Evolutionary conservation across 2,888 invertebrate species (phyloP), one percentile per base, ranked within the genome.

Genomic region (Steinernema carpocapsae): DNA sequence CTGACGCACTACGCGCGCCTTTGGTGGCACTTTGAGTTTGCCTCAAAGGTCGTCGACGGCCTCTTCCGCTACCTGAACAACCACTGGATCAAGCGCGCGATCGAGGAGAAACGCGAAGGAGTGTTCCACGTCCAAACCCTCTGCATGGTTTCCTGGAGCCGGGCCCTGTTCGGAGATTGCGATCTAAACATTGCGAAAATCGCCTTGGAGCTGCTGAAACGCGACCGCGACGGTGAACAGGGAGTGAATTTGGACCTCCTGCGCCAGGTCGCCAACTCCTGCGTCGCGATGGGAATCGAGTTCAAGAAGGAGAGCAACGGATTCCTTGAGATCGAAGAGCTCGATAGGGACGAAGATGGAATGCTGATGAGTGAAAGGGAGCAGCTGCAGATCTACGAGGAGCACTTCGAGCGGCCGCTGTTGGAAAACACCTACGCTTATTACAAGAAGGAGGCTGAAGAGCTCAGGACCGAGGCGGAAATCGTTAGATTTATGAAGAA

Each of bases 401-500:
- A 89, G 43, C 85, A 94, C 51, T 99, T 99, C 89, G 97, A 99
- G 88, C 93, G 92, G 72, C 92, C 93, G 43, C 99, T 99, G 90
- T 90, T 99, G 1, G 93, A 94, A 82, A 96, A 97, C 88, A 97
- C 99, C 0, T 94, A 95, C 89, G 90, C 94, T 73, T 97, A 95
- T 90, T 99, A 99, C 88, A 93, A 93, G 2, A 91, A 93, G 74
- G 99, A 99, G 90, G 96, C 96, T 87, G 93, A 92, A 0, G 94
- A 94, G 86, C 99, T 99, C 90, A 90, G 99, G 42, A 91, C 93
- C 76, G 93, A 94, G 85, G 97, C 97, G 88, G 94, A 96, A 0
- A 94, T 99, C 76, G 96, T 97, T 0, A 97, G 97, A 88, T 99
- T 97, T 87, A 94, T 99, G 94, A 96, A 97, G 88, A 94, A 95